A percentile compares a stretch with the other conserved stretches of the same genome.
Conservation (phyloP, 2,113 vertebrate genomes). For the Podarcis raffonei region DNA sequence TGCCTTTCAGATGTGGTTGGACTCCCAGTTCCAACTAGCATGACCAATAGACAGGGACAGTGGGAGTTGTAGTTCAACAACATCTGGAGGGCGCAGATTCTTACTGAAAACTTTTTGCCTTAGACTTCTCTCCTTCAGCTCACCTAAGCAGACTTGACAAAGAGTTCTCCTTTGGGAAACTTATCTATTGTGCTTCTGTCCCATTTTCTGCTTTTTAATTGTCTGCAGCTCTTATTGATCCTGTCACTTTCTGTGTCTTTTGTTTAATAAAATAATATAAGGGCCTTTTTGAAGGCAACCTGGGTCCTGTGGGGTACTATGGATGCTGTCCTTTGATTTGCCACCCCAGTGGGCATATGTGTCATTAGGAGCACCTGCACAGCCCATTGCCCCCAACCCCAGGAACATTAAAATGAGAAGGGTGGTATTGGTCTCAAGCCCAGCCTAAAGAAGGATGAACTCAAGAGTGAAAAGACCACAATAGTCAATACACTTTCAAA, state of each 20-base stretch:
- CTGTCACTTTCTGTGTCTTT: not conserved
- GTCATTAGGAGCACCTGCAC: not conserved
- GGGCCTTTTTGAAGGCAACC: not conserved
- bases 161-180: not conserved
- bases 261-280: too few relatives aligned
- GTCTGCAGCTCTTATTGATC: not conserved
- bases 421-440: not conserved
- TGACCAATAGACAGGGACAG: not conserved
- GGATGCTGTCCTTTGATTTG: not conserved
- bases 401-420: not conserved
- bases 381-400: not conserved
- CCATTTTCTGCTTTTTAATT: not conserved
- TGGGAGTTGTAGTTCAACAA: not conserved
- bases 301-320: not conserved
- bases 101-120: not conserved
- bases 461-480: conserved; percentile 12
- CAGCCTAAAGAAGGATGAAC: not conserved
- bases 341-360: too few relatives aligned
- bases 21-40: too few relatives aligned
- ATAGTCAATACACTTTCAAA: conserved; percentile 13
- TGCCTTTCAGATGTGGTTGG: not conserved
- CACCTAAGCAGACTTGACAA: not conserved
- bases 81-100: not conserved
- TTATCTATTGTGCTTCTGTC: not conserved
- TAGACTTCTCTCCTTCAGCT: not conserved